These are phyloP conservation scores for Bambusicola thoracicus DNA, from an alignment of 2,113 vertebrate genomes.

Conservation along the genomic window DNA sequence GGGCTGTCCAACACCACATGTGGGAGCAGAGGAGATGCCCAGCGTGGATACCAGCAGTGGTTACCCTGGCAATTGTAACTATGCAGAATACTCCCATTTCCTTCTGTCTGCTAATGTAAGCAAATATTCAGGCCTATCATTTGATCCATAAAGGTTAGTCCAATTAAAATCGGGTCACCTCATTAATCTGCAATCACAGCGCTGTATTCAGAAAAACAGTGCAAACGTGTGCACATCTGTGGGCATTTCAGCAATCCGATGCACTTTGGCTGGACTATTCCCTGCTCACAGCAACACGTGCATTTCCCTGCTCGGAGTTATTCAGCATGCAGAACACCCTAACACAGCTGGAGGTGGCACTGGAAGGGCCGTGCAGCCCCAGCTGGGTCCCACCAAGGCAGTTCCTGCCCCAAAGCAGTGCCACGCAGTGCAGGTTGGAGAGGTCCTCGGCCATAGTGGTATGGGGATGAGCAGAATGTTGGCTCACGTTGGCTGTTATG, in stretches of 20 bases:
- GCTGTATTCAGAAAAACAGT: rapidly evolving
- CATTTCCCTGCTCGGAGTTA: no score
- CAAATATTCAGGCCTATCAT: background rate
- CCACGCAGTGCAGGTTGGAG: no score
- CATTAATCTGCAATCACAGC: background rate
- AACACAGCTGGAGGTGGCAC: background rate
- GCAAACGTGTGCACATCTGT: rapidly evolving
- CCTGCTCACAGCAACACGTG: no score
- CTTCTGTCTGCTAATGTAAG: background rate
- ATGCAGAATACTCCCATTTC: constrained; percentile 9
- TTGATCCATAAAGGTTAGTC: background rate
- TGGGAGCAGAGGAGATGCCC: background rate
- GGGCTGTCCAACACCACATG: background rate
- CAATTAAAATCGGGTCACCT: background rate
- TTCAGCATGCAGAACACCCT: rapidly evolving
- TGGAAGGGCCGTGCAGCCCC: background rate
- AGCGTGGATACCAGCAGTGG: background rate
- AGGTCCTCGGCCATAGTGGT: background rate
- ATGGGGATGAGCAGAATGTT: background rate
- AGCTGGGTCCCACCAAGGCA: background rate
- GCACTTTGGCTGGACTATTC: rapidly evolving
- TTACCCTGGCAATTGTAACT: constrained; percentile 72
- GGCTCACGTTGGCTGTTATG: background rate
- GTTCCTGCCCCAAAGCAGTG: background rate
- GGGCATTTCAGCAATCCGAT: rapidly evolving